Evolutionary conservation across 2,113 vertebrate genomes (phyloP).

Genomic region (Oenanthe melanoleuca): DNA sequence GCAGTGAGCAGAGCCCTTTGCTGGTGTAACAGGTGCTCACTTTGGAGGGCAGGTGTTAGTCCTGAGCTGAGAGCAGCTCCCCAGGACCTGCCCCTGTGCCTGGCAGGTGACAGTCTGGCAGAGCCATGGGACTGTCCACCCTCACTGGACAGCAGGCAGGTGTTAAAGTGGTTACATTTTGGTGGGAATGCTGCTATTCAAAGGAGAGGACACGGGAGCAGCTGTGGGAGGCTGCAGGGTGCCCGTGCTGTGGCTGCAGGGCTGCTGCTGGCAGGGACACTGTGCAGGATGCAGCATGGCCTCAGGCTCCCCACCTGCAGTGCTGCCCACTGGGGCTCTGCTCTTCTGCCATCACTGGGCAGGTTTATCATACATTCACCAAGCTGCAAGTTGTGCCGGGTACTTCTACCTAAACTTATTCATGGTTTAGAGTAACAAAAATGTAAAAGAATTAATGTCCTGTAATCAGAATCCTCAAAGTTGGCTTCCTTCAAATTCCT

Average conservation of each 20-base stretch:
- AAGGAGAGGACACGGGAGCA: rapidly evolving
- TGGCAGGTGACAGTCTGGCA: background rate
- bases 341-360: rapidly evolving
- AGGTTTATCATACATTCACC: rapidly evolving
- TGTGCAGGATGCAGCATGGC: rapidly evolving
- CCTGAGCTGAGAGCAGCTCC: too few species aligned
- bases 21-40: background rate
- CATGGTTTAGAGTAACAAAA: background rate
- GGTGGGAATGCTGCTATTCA: background rate
- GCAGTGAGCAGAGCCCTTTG: background rate
- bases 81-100: rapidly evolving
- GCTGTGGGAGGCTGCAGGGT: background rate
- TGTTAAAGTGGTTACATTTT: background rate
- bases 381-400: background rate
- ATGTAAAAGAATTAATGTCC: background rate
- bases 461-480: background rate
- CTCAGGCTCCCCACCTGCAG: background rate
- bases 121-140: rapidly evolving
- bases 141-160: rapidly evolving
- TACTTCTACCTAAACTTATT: background rate
- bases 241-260: background rate
- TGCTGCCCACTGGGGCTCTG: rapidly evolving
- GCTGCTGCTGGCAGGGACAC: background rate
- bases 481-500: background rate
- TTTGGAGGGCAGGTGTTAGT: background rate